A percentile compares a stretch with the other conserved stretches of the same genome.
Conservation (phyloP, 2,113 vertebrate species). For the Carlito syrichta region DNA sequence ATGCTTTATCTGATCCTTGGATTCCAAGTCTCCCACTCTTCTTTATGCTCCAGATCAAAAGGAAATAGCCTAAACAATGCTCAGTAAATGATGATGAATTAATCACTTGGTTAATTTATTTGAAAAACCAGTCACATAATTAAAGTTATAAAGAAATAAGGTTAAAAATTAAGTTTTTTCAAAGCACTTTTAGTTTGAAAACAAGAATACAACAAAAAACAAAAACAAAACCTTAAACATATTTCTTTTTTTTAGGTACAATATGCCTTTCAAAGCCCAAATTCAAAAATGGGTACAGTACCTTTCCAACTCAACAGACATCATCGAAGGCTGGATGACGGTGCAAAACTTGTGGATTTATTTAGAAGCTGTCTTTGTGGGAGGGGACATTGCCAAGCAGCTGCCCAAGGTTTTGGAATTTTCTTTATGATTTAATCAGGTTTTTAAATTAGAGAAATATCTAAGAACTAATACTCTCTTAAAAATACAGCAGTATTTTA, state of each 20-base stretch:
- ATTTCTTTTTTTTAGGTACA: conserved; percentile 86
- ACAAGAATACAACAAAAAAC: not conserved
- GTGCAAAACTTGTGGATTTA: conserved; percentile 99
- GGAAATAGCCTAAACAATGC: not conserved
- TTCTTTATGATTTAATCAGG: not conserved
- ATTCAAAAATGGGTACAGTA: conserved; percentile 98
- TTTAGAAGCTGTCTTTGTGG: conserved; percentile 96
- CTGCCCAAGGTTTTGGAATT: conserved; percentile 91
- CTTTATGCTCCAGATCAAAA: not conserved
- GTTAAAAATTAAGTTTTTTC: not conserved
- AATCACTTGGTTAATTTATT: not conserved
- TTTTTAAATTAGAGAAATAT: not conserved
- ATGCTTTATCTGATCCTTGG: not conserved
- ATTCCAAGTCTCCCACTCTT: not conserved
- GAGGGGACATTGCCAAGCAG: conserved; percentile 97
- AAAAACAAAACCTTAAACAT: not conserved
- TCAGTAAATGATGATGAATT: not conserved
- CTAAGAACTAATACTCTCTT: not conserved
- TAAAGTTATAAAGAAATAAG: not conserved
- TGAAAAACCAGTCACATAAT: not conserved
- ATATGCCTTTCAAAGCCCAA: conserved; percentile 93
- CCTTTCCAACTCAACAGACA: conserved; percentile 93
- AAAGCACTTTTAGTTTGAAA: not conserved
- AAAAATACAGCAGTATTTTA: not conserved
- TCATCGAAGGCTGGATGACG: conserved; percentile 97